Conservation (phyloP, 2,888 invertebrate species). For the Oscheius onirici region DNA sequence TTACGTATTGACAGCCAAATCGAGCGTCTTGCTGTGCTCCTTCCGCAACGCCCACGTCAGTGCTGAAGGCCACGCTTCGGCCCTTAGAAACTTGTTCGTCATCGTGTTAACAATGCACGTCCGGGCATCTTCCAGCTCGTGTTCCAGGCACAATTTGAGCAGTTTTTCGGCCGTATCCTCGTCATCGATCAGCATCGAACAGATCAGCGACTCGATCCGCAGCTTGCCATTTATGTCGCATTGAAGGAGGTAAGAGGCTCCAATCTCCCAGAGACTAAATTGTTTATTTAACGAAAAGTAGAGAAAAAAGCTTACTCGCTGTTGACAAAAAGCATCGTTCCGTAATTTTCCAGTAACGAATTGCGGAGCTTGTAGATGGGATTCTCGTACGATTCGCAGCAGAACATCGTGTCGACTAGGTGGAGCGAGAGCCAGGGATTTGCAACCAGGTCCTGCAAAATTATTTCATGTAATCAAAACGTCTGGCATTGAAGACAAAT, state of each 20-base stretch:
- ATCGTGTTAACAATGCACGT: slow-evolving; percentile 50
- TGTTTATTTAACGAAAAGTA: background rate
- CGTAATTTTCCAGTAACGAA: slow-evolving; percentile 40
- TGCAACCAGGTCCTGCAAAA: slow-evolving; percentile 35
- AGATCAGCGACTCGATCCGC: slow-evolving; percentile 44
- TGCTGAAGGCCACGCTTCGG: slow-evolving; percentile 46
- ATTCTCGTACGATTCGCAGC: slow-evolving; percentile 34
- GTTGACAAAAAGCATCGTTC: slow-evolving; percentile 38
- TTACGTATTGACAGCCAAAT: slow-evolving; percentile 40
- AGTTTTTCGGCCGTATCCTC: slow-evolving; percentile 49
- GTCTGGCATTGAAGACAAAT: too few species aligned
- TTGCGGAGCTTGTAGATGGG: slow-evolving; percentile 34
- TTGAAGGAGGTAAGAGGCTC: slow-evolving; percentile 41
- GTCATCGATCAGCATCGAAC: slow-evolving; percentile 43
- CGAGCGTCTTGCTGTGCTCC: slow-evolving; percentile 43
- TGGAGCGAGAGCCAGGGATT: slow-evolving; percentile 54
- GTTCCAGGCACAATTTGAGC: slow-evolving; percentile 35
- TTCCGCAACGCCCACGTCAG: slow-evolving; percentile 49
- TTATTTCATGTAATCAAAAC: too few species aligned
- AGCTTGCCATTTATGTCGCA: slow-evolving; percentile 46
- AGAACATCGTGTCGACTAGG: slow-evolving; percentile 47
- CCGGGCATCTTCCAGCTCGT: slow-evolving; percentile 42
- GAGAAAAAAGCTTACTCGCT: slow-evolving; percentile 29
- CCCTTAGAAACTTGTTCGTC: slow-evolving; percentile 41
- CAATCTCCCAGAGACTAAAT: slow-evolving; percentile 52